These are phyloP conservation scores for Calliphora vicina DNA, from an alignment of 1,140 invertebrate species.

Conservation along the genomic window DNA sequence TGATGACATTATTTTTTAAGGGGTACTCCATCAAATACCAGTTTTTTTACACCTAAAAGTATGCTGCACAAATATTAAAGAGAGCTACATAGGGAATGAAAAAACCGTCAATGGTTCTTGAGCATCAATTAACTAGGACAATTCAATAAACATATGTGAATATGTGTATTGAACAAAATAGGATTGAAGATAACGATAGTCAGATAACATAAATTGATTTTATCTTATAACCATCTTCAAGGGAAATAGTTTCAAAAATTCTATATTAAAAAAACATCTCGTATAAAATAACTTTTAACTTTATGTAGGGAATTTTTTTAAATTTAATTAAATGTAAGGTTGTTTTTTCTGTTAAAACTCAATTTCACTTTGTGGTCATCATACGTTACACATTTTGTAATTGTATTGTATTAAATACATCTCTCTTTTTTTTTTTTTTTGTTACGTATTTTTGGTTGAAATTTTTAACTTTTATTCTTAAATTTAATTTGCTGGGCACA, in stretches of 20 bases:
- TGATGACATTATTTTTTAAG: not conserved
- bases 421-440: not conserved
- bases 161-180: too few species aligned
- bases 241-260: too few species aligned
- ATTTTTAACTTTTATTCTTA: not conserved
- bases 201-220: too few species aligned
- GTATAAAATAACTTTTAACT: too few species aligned
- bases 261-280: too few species aligned
- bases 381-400: conserved; percentile 3
- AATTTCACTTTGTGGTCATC: not conserved
- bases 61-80: not conserved
- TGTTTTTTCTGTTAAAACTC: not conserved
- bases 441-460: not conserved
- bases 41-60: not conserved
- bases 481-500: not conserved
- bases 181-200: too few species aligned
- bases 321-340: not conserved
- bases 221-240: too few species aligned
- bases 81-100: not conserved
- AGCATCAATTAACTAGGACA: not conserved
- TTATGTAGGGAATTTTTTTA: too few species aligned
- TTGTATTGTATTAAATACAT: not conserved
- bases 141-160: not conserved
- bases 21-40: not conserved
- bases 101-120: not conserved